phyloP scores from a whole-genome alignment of 2,797 vertebrate genomes.

The Clarias pachynema region DNA sequence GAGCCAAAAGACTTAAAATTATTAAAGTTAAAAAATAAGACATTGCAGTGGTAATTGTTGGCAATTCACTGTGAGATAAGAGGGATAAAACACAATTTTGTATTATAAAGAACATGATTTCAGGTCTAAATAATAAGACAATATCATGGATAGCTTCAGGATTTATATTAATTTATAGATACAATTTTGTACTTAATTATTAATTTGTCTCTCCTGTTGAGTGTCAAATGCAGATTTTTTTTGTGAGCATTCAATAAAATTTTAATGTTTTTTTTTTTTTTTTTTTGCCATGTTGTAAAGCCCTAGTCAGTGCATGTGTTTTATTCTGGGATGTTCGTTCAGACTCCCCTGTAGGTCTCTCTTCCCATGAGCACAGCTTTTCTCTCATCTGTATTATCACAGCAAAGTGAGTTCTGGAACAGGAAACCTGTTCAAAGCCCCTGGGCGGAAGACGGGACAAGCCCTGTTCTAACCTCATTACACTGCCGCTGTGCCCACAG shows the following conservation, averaged over 20 bases:
- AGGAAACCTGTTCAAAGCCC: conserved; percentile 16
- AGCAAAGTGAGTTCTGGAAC: not conserved
- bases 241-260: not conserved
- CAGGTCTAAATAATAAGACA: too few species aligned
- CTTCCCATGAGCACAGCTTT: not conserved
- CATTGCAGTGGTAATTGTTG: too few species aligned
- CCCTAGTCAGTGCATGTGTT: not conserved
- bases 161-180: not conserved
- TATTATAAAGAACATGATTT: too few species aligned
- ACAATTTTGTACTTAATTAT: not conserved
- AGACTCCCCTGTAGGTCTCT: not conserved
- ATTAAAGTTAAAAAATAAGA: too few species aligned
- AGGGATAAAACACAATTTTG: too few species aligned
- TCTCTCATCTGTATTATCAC: not conserved
- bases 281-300: not conserved
- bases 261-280: too few species aligned
- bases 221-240: too few species aligned
- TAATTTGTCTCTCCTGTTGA: not conserved
- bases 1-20: too few species aligned
- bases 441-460: not conserved
- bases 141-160: too few species aligned
- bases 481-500: not conserved
- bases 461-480: conserved; percentile 14
- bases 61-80: too few species aligned
- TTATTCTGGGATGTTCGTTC: not conserved